Evolutionary conservation across 2,797 vertebrate genomes (phyloP), one percentile per base, ranked within the genome.

Genomic region (Protonibea diacanthus): DNA sequence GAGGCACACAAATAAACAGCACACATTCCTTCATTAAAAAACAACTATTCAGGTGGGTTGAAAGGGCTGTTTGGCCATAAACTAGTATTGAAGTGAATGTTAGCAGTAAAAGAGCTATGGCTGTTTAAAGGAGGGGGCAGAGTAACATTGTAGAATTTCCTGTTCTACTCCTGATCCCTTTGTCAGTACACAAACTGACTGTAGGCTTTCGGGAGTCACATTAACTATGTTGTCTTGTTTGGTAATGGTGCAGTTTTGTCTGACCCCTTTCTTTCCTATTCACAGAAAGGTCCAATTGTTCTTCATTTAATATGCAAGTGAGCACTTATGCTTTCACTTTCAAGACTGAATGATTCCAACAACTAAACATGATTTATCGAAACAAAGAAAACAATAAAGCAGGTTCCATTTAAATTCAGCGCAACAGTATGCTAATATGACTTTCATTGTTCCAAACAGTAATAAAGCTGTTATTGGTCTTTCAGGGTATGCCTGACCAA

Each of bases 11-110:
- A 72, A 52, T 57, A 52, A 67, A 73, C 51, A 53, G 48, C 67
- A 76, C 68, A 62, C 33, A 21, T 83, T 75, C 58, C 65, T 80
- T 84, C 59, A 84, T 59, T 56, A 21, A 47, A 23, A 58, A 49
- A 63, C 6, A 23, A 62, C 3, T n/a, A 17, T 42, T 60, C 11
- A 45, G 15, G 61, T 15, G 51, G 13, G 29, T 62, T 71, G 33
- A 68, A 17, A 18, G 38, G 42, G 49, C 5, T 29, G 27, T 80
- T 74, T 18, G 44, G 11, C 40, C 10, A 63, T n/a, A 65, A 18
- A 64, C 1, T 23, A 45, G 13, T 29, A 47, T 3, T 60, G 9
- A 44, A 42, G 3, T 42, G 27, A 61, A 48, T 25, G 25, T 70
- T 45, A 57, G 33, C 52, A 9, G 42, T n/a, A 29, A 5, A 27